Conservation (phyloP, 2,797 vertebrate genomes). For the Miichthys miiuy region DNA sequence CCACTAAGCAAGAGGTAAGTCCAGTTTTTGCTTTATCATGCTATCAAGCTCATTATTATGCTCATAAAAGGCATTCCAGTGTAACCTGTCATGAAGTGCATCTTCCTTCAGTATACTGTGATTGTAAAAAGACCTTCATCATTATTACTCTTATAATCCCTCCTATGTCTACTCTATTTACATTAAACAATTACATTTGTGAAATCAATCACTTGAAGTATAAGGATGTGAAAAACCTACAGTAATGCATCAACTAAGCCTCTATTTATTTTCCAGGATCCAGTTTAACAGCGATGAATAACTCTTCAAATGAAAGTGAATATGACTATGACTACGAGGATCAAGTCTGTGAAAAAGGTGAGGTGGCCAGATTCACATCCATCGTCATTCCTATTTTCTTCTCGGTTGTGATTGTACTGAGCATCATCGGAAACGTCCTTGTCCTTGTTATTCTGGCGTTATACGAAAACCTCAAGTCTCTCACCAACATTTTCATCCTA, state of each 20-base stretch:
- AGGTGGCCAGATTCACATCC: conserved; percentile 75
- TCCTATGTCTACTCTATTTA: background rate
- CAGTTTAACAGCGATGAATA: conserved; percentile 40
- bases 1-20: conserved; percentile 47
- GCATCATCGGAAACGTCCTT: conserved; percentile 90
- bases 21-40: background rate
- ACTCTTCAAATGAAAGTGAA: accelerated
- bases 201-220: background rate
- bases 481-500: conserved; percentile 92
- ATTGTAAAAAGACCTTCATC: background rate
- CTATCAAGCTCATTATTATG: background rate
- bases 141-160: background rate
- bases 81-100: background rate
- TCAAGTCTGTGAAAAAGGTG: conserved; percentile 82
- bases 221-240: background rate
- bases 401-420: conserved; percentile 85
- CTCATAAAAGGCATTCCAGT: background rate
- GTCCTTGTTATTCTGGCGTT: conserved; percentile 90
- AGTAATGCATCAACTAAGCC: background rate
- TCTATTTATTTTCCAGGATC: conserved; percentile 32
- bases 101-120: background rate
- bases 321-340: background rate
- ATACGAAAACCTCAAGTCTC: conserved; percentile 89
- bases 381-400: conserved; percentile 82
- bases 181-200: background rate